phyloP scores from a whole-genome alignment of 23 tunicate species.

The Corella eumyota region DNA sequence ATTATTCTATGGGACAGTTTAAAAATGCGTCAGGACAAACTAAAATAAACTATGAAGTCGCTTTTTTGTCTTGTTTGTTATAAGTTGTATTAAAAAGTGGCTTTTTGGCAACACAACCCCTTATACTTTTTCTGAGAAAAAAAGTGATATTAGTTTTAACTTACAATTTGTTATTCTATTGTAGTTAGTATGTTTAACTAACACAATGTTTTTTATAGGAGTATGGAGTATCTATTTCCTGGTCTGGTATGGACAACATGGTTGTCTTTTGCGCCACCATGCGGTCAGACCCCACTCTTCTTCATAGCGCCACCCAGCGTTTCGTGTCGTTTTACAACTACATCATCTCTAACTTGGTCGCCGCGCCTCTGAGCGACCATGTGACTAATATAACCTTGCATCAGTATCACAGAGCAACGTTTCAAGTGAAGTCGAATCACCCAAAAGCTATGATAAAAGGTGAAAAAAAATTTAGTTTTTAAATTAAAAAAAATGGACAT shows the following conservation, averaged over 20 bases:
- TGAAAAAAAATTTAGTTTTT: neutral
- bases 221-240: conserved; percentile 47
- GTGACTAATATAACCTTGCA: conserved; percentile 57
- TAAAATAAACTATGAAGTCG: too few species aligned
- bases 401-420: conserved; percentile 56
- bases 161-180: too few species aligned
- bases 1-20: too few species aligned
- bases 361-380: conserved; percentile 24
- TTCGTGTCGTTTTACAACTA: conserved; percentile 43
- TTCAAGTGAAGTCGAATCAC: conserved; percentile 24
- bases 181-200: too few species aligned
- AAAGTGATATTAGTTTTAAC: too few species aligned
- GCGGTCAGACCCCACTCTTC: conserved; percentile 18
- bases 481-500: neutral
- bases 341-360: conserved; percentile 33
- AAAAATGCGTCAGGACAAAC: too few species aligned
- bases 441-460: conserved; percentile 65
- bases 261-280: conserved; percentile 63
- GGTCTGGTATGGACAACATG: conserved; percentile 57
- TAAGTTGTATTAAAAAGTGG: too few species aligned
- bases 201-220: conserved; percentile 28
- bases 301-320: conserved; percentile 25
- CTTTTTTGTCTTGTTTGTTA: too few species aligned
- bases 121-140: too few species aligned
- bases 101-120: too few species aligned